Evolutionary conservation across 1,140 invertebrate genomes (phyloP).

Genomic region (Laupala kohalensis): DNA sequence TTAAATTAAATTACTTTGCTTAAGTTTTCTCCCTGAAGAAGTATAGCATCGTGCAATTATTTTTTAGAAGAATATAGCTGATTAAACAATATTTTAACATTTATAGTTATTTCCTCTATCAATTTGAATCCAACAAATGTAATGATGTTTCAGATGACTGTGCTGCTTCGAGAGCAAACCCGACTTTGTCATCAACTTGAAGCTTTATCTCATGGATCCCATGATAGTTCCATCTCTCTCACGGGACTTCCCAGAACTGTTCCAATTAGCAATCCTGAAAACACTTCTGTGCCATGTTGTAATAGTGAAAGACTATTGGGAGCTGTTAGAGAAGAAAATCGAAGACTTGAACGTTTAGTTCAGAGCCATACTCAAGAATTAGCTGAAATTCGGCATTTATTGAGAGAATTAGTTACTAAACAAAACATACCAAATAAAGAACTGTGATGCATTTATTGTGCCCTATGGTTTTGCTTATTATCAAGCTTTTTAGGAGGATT

Average conservation of each 20-base stretch:
- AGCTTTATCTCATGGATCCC: not conserved
- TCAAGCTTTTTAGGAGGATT: too few species aligned
- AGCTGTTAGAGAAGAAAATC: constrained; percentile 1
- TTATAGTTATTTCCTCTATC: too few species aligned
- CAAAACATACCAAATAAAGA: too few species aligned
- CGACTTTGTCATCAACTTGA: constrained; percentile 4
- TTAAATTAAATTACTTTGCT: too few species aligned
- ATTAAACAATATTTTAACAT: too few species aligned
- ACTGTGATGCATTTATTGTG: too few species aligned
- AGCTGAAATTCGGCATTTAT: not conserved
- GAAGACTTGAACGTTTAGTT: not conserved
- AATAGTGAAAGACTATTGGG: not conserved
- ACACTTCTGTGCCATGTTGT: not conserved
- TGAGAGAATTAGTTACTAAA: constrained; percentile 1
- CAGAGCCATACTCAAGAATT: not conserved
- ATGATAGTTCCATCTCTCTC: not conserved
- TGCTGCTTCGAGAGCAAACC: constrained; percentile 4
- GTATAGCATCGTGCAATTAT: too few species aligned
- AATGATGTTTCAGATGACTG: constrained; percentile 7
- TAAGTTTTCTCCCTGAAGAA: too few species aligned
- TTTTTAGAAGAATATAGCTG: too few species aligned
- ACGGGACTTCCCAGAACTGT: not conserved
- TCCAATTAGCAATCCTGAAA: not conserved
- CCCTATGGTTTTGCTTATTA: too few species aligned
- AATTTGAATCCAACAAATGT: too few species aligned